A percentile compares a stretch with the other conserved stretches of the same genome.
phyloP scores from a whole-genome alignment of 2,888 invertebrate species.

The Smittia aterrima region DNA sequence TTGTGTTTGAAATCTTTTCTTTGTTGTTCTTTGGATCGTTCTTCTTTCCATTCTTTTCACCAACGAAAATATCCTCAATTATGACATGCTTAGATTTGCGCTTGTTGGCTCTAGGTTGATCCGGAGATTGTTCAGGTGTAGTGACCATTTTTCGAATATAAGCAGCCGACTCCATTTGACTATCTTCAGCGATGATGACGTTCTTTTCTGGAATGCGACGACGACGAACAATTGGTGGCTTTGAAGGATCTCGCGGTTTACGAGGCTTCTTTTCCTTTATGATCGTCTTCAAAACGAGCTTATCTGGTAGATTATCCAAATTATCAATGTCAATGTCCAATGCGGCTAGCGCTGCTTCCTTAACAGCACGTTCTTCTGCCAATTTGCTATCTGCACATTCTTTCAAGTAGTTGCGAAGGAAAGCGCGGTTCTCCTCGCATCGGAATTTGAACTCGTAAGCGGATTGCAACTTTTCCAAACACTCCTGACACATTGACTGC shows the following conservation, averaged over 20 bases:
- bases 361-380: conserved; percentile 25
- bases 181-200: conserved; percentile 37
- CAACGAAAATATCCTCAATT: conserved; percentile 24
- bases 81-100: conserved; percentile 36
- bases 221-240: neutral
- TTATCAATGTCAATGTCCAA: conserved; percentile 29
- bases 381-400: conserved; percentile 4
- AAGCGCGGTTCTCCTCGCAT: conserved; percentile 22
- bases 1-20: neutral
- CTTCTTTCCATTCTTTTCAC: no score
- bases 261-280: conserved; percentile 1
- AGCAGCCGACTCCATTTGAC: conserved; percentile 21
- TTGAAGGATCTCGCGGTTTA: conserved; percentile 19
- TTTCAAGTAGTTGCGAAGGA: neutral
- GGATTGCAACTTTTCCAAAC: conserved; percentile 30
- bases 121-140: conserved; percentile 20
- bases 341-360: conserved; percentile 1
- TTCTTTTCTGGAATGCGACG: neutral
- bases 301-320: conserved; percentile 22
- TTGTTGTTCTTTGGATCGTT: no score
- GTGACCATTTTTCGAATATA: conserved; percentile 21
- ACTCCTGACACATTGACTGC: conserved; percentile 26
- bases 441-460: conserved; percentile 36
- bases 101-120: conserved; percentile 12
- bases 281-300: conserved; percentile 2